phyloP scores from a whole-genome alignment of 2,113 vertebrate genomes.

The Esox niger region DNA sequence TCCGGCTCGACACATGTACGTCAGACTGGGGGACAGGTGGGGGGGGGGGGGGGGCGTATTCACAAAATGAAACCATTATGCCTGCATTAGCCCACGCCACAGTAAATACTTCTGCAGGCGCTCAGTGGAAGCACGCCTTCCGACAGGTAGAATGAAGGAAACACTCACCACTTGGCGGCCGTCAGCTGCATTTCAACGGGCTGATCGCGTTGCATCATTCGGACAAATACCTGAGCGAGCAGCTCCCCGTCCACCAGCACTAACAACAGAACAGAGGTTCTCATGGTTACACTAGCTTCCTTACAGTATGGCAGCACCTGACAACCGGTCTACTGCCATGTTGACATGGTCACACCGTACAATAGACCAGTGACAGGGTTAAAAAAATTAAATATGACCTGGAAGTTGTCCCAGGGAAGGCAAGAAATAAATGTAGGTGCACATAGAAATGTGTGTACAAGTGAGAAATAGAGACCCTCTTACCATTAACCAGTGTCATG shows the following conservation, averaged over 20 bases:
- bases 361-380: background rate
- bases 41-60: background rate
- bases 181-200: conserved; percentile 99
- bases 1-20: conserved; percentile 98
- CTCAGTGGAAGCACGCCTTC: background rate
- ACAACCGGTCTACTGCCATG: background rate
- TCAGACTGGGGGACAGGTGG: conserved; percentile 51
- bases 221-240: conserved; percentile 95
- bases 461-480: conserved; percentile 38
- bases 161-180: conserved; percentile 95
- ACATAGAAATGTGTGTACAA: background rate
- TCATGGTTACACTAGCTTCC: background rate
- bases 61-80: background rate
- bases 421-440: conserved; percentile 31
- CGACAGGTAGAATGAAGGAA: background rate
- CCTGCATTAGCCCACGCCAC: no score
- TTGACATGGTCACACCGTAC: background rate
- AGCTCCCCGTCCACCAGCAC: conserved; percentile 92
- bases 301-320: background rate
- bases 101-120: no score
- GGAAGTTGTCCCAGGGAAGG: background rate
- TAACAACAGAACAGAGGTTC: conserved; percentile 59
- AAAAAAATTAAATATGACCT: no score
- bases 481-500: conserved; percentile 94
- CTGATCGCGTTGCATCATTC: conserved; percentile 98